Evolutionary conservation across 2,797 vertebrate species (phyloP).

Genomic region (Protosalanx chinensis): DNA sequence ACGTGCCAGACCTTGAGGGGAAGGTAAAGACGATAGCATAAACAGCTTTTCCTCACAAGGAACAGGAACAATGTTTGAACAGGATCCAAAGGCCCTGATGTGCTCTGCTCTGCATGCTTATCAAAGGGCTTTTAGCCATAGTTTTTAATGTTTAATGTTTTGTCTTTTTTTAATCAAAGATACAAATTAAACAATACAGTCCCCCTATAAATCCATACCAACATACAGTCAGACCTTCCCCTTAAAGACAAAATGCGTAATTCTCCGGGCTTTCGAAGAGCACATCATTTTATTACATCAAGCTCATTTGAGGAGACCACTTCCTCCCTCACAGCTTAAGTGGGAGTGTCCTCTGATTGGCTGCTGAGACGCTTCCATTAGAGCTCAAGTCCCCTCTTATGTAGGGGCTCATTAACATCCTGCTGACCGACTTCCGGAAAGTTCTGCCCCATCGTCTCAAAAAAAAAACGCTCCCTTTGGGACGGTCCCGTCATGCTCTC

Average conservation of each 20-base stretch:
- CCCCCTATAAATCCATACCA: not conserved
- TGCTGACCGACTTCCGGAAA: constrained; percentile 31
- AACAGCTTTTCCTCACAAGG: not conserved
- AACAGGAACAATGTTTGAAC: not conserved
- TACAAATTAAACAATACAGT: too few species aligned
- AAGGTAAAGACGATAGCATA: not conserved
- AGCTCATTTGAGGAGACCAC: not conserved
- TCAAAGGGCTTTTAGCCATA: not conserved
- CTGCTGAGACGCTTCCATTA: constrained; percentile 5
- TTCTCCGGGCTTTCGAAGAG: not conserved
- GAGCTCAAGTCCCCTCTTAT: constrained; percentile 24
- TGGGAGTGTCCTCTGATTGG: not conserved
- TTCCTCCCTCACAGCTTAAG: not conserved
- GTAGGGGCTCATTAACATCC: constrained; percentile 33
- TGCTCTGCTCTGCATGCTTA: not conserved
- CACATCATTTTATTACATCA: not conserved
- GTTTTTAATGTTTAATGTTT: too few species aligned
- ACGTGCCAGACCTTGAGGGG: constrained; percentile 82
- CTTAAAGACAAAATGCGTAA: not conserved
- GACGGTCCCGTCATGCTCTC: constrained; percentile 15
- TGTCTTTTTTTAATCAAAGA: too few species aligned
- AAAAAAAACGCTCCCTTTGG: not conserved
- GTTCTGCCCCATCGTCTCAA: constrained; percentile 19
- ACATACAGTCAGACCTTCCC: not conserved
- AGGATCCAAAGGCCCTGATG: not conserved